Base-by-base conservation (phyloP, 2,113 vertebrate species). In the Periophthalmus modestus region DNA sequence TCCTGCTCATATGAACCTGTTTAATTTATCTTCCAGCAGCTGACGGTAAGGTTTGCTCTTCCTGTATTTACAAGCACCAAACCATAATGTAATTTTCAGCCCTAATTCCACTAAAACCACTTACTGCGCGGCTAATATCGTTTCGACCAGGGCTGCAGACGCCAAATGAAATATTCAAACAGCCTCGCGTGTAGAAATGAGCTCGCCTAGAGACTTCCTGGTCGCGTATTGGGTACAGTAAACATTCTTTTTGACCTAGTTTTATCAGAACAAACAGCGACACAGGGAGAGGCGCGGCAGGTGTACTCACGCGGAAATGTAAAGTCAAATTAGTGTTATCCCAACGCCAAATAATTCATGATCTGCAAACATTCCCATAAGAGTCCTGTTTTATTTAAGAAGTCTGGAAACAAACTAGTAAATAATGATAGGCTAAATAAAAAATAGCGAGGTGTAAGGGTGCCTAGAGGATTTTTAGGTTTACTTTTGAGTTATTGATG, bases 121-220 rank as follows among this genome's bases (percentile, higher is more conserved):
- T 57, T 57, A 57, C 55, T 12, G 55, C 55, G 55, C 7, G n/a
- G 55, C 55, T 57, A 57, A 57, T 57, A 57, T 57, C 21, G 55
- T 57, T 57, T 57, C 21, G 55, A 57, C 21, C 55, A 11, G 55
- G n/a, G 55, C 55, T 21, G 55, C 55, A 57, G 55, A 57, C 55
- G 55, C 55, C 55, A 57, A 57, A 57, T 57, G 55, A 57, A 57
- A 57, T 57, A 57, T 57, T 57, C 55, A 57, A 57, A 23, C n/a
- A 19, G 54, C 54, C 54, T 12, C 6, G 21, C n/a, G 54, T 57
- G 54, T n/a, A 10, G 54, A 23, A 11, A 21, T 3, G 54, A 7
- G 54, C 19, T 23, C 54, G 54, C 54, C 52, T 57, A 7, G 54
- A 57, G 54, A 57, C 54, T 23, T 23, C n/a, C 21, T 16, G 50